Evolutionary conservation across 92 coral and sea anemone genomes (phyloP), one percentile per base, ranked within the genome.

Genomic region (Umimayanthus chanpuru): DNA sequence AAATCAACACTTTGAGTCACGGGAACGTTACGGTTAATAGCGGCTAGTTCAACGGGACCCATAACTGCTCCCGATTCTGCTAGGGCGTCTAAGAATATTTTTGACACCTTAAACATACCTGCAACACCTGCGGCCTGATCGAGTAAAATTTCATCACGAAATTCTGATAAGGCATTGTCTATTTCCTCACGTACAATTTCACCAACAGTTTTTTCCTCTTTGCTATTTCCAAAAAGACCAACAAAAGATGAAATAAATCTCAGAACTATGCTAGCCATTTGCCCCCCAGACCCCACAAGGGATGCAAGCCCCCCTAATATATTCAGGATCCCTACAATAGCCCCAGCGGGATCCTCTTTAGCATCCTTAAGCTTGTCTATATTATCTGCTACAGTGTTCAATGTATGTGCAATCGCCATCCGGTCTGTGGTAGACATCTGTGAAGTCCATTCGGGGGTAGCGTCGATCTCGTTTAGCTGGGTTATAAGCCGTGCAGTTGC

Each of bases 141-240:
- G 4, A 84, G 30, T 16, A 84, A 49, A 23, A 49, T 30, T 38
- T 72, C 30, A 30, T 84, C 88, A 40, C 36, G 49, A 66, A 61
- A 84, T 84, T 68, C 77, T 53, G 68, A 56, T 7, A 84, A 55
- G 6, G 88, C 88, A 38, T 84, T 80, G 77, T 84, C 88, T 61
- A 84, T 84, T 84, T 84, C 76, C 50, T 84, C 88, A 40, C 88
- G 88, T 38, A 84, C 88, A 84, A 84, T 84, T 72, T 73, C 20
- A 14, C 78, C 78, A 15, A 73, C 78, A 39, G 38, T 73, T 39
- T 73, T 73, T 73, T 73, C 25, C n/a, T 73, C 20, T 39, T 39
- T 39, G 38, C 15, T 23, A 16, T 29, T 39, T 39, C 39, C 78
- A 39, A 73, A 73, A 73, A 73, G 78, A 15, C 78, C 43, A 39